Percentiles rank a stretch among this genome's conserved stretches.
Evolutionary conservation across 2,888 invertebrate genomes (phyloP).

Genomic region (Macrostomum cliftonense): DNA sequence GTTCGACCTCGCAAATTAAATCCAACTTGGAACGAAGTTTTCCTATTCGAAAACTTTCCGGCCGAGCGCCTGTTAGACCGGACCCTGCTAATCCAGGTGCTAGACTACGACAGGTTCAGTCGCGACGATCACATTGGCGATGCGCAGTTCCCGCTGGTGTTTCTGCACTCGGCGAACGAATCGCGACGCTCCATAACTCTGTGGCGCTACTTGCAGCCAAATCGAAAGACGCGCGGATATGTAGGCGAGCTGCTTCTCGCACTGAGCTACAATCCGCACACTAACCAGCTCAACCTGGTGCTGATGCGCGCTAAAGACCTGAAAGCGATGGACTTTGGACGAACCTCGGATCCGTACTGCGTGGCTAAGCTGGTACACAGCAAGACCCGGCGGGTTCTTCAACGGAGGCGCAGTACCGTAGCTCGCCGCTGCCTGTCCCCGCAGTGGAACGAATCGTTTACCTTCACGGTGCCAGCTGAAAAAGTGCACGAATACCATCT

Average conservation of each 20-base stretch:
- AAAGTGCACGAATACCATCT: not conserved
- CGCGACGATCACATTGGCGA: slow-evolving; percentile 81
- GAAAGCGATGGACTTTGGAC: not conserved
- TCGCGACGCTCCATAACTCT: slow-evolving; percentile 1
- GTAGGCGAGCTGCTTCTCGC: slow-evolving; percentile 49
- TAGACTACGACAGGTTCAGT: slow-evolving; percentile 80
- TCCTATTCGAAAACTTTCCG: slow-evolving; percentile 49
- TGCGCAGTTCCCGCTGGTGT: slow-evolving; percentile 58
- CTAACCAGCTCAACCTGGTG: not conserved
- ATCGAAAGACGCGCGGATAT: slow-evolving; percentile 1
- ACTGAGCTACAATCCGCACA: slow-evolving; percentile 4
- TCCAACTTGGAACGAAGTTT: slow-evolving; percentile 9
- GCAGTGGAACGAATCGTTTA: too few relatives aligned
- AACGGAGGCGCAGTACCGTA: not conserved
- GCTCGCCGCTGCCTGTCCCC: too few relatives aligned
- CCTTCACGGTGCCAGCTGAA: not conserved
- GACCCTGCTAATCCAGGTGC: slow-evolving; percentile 73
- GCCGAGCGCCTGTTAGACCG: slow-evolving; percentile 76
- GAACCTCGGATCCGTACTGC: slow-evolving; percentile 1
- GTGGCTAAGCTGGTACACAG: slow-evolving; percentile 2
- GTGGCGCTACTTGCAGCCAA: slow-evolving; percentile 8
- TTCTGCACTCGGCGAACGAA: slow-evolving; percentile 1
- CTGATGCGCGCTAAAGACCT: slow-evolving; percentile 1
- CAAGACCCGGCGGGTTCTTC: not conserved
- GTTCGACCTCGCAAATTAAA: slow-evolving; percentile 1